Conservation (phyloP, 2,113 vertebrate genomes). For the Setophaga petechia region DNA sequence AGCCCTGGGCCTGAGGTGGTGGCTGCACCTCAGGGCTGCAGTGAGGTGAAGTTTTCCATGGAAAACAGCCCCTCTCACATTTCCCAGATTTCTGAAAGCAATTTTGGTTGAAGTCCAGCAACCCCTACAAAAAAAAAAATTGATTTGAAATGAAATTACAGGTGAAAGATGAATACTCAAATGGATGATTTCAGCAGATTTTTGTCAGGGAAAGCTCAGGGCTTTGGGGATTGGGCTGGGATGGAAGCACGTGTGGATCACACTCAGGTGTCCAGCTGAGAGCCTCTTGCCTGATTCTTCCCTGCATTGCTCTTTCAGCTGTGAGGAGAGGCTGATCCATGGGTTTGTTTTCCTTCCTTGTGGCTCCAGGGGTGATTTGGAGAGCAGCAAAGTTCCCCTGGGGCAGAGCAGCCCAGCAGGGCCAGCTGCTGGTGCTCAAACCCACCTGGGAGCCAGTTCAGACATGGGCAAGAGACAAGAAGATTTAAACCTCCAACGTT, state of each 20-base stretch:
- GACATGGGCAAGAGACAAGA: neutral
- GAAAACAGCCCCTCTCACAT: conserved; percentile 71
- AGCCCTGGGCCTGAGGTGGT: neutral
- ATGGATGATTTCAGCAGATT: neutral
- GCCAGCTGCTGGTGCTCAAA: neutral
- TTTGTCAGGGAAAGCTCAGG: neutral
- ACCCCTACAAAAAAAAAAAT: conserved; percentile 51
- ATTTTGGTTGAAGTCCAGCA: conserved; percentile 62
- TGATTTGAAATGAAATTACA: neutral
- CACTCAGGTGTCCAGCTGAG: accelerated
- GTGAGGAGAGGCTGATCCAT: neutral
- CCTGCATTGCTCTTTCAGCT: neutral
- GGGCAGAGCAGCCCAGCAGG: neutral
- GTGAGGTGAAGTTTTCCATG: neutral
- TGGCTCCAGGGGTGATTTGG: neutral
- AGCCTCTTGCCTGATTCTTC: neutral
- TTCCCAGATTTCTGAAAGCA: conserved; percentile 77
- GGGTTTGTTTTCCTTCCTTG: neutral
- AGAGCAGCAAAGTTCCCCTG: accelerated
- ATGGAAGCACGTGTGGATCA: accelerated
- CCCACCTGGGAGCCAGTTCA: neutral
- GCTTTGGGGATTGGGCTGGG: neutral
- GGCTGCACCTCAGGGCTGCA: neutral
- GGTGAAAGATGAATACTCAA: neutral
- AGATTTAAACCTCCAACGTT: neutral